Conservation (phyloP, 2,113 vertebrate genomes). For the Cygnus atratus region DNA sequence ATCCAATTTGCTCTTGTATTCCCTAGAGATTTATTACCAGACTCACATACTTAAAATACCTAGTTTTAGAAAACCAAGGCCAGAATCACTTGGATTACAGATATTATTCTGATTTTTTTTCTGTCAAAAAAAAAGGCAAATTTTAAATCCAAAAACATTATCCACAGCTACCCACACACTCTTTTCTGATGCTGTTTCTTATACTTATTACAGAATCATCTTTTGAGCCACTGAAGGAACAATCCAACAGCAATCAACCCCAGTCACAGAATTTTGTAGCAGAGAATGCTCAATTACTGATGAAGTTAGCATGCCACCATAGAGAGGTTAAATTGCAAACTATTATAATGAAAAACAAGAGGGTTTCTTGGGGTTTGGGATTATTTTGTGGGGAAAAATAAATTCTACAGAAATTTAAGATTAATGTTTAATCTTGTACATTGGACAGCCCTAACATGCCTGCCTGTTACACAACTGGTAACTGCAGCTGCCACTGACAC, state of each 20-base stretch:
- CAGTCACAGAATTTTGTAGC: no score
- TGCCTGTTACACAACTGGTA: background rate
- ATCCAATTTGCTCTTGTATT: background rate
- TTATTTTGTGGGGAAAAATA: background rate
- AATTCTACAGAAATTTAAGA: background rate
- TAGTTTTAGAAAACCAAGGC: background rate
- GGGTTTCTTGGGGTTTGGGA: background rate
- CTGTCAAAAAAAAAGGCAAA: background rate
- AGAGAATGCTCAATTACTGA: background rate
- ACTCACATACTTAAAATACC: background rate
- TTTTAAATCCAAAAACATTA: no score
- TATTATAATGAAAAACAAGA: background rate
- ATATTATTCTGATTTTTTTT: background rate
- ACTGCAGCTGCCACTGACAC: background rate
- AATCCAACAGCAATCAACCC: no score
- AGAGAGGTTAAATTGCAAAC: background rate
- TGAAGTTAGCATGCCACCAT: background rate
- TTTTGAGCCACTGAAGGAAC: no score
- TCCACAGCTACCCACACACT: no score
- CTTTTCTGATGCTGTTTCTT: no score
- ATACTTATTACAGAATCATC: no score
- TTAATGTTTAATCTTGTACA: background rate
- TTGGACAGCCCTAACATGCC: background rate
- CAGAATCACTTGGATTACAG: background rate
- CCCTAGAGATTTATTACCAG: background rate